phyloP scores from a whole-genome alignment of 2,113 vertebrate genomes.

The Spermophilus dauricus region DNA sequence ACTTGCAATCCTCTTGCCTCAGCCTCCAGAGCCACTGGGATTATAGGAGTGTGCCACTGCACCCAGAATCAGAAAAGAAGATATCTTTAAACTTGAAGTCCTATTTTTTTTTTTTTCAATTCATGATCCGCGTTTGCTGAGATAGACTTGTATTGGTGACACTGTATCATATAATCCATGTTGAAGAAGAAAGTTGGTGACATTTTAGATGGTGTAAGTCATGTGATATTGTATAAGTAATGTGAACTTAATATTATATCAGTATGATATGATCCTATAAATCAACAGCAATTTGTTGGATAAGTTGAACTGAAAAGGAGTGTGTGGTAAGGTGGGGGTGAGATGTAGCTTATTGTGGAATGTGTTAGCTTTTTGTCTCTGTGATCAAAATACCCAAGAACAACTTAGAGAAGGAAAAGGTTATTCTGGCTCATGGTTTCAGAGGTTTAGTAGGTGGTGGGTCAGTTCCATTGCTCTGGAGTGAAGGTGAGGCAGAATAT shows the following conservation, averaged over 20 bases:
- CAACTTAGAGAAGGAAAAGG: no score
- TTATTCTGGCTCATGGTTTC: no score
- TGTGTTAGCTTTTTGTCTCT: no score
- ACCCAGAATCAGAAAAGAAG: neutral
- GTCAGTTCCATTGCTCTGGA: no score
- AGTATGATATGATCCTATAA: no score
- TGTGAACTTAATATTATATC: no score
- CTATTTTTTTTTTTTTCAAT: constrained; percentile 25
- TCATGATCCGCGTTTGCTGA: neutral
- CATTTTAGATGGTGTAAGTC: neutral
- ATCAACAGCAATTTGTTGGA: neutral
- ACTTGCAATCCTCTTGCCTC: neutral
- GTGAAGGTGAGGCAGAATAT: no score
- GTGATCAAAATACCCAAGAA: no score
- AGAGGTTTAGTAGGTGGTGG: no score
- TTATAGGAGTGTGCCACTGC: neutral
- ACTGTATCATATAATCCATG: neutral
- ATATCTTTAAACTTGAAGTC: constrained; percentile 18
- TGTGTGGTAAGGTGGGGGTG: neutral
- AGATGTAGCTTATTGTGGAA: neutral
- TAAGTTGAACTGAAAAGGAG: constrained; percentile 2
- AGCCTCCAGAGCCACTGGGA: neutral
- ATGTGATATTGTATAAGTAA: no score
- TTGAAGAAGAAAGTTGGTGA: constrained; percentile 22
- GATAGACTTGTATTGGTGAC: neutral